A percentile compares a stretch with the other conserved stretches of the same genome.
Conservation (phyloP, 2,113 vertebrate species). For the Psephotus haematonotus region DNA sequence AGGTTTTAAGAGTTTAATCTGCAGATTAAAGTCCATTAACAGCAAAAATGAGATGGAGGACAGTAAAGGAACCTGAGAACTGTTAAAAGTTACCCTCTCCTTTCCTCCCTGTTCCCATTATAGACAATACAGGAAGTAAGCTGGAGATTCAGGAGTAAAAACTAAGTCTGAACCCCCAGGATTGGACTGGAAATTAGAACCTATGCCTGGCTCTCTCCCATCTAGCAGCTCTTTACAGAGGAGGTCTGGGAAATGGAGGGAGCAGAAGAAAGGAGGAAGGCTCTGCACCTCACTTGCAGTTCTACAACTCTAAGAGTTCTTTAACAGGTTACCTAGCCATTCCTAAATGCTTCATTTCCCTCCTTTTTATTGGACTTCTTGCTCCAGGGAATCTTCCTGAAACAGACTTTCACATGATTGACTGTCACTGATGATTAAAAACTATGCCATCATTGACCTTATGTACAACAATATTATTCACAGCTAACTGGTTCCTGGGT, state of each 20-base stretch:
- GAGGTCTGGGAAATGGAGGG: background rate
- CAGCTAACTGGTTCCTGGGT: background rate
- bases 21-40: background rate
- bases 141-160: background rate
- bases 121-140: background rate
- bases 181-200: background rate
- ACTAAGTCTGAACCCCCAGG: background rate
- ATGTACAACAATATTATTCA: background rate
- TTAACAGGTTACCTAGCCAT: background rate
- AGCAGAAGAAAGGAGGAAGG: background rate
- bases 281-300: background rate
- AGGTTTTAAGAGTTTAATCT: background rate
- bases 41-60: background rate
- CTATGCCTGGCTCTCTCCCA: background rate
- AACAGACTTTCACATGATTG: background rate
- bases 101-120: fast-evolving
- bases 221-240: fast-evolving
- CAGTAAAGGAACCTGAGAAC: background rate
- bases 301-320: background rate
- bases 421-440: background rate
- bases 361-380: background rate
- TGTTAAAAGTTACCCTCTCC: background rate
- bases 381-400: background rate
- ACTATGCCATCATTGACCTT: background rate
- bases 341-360: background rate